These are phyloP conservation scores for Electrona antarctica DNA, from an alignment of 2,113 vertebrate species.

Conservation along the genomic window DNA sequence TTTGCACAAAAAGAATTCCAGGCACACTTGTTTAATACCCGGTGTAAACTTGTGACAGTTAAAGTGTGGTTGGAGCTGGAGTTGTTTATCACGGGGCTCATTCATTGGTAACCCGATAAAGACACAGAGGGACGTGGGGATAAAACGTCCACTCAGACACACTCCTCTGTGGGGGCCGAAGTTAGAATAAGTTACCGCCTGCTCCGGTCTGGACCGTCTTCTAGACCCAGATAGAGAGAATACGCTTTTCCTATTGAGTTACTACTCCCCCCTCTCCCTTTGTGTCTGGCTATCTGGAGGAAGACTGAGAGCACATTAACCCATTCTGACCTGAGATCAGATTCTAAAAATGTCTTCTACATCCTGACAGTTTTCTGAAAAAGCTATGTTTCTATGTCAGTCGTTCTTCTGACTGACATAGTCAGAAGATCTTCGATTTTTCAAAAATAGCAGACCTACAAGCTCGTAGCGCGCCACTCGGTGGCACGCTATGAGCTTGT, in stretches of 20 bases:
- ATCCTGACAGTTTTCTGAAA: too few species aligned
- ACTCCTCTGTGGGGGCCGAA: not conserved
- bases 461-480: too few species aligned
- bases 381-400: too few species aligned
- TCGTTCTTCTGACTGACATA: too few species aligned
- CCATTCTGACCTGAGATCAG: too few species aligned
- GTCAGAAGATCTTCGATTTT: too few species aligned
- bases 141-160: not conserved
- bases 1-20: too few species aligned
- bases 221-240: not conserved
- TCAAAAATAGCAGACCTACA: too few species aligned
- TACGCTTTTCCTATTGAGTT: not conserved
- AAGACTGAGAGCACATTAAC: constrained; percentile 63
- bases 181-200: constrained; percentile 6
- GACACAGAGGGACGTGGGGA: not conserved
- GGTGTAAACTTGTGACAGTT: too few species aligned
- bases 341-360: too few species aligned
- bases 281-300: constrained; percentile 37
- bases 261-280: constrained; percentile 11
- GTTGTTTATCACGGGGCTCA: not conserved
- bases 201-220: not conserved
- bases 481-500: too few species aligned
- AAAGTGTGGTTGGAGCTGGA: not conserved
- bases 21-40: too few species aligned
- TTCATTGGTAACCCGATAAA: not conserved